Evolutionary conservation across 2,113 vertebrate genomes (phyloP).

Genomic region (Mandrillus leucophaeus): DNA sequence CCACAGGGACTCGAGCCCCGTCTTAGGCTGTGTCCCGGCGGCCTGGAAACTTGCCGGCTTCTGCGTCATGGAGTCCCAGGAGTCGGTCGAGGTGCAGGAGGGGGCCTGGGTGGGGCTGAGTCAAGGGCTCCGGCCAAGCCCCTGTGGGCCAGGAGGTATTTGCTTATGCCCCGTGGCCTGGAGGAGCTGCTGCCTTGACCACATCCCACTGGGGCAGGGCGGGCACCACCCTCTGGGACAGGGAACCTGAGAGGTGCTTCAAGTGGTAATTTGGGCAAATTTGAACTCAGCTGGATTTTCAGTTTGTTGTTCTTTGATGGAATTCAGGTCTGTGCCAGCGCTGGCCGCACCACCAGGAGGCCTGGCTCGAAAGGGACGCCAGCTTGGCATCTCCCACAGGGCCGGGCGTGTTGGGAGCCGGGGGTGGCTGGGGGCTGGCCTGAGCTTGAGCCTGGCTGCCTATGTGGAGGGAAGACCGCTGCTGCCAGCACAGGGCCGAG

Average conservation of each 20-base stretch:
- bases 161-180: not conserved
- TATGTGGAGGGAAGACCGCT: not conserved
- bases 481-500: not conserved
- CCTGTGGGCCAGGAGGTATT: too few species aligned
- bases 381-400: not conserved
- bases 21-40: not conserved
- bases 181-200: not conserved
- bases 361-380: not conserved
- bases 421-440: not conserved
- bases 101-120: not conserved
- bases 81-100: not conserved
- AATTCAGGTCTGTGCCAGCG: not conserved
- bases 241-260: not conserved
- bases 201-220: not conserved
- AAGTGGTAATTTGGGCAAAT: not conserved
- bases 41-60: not conserved
- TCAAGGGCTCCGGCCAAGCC: too few species aligned
- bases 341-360: not conserved
- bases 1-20: not conserved
- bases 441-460: rapidly evolving
- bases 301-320: not conserved
- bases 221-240: not conserved
- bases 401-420: not conserved
- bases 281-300: not conserved
- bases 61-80: not conserved